Evolutionary conservation across 2,888 invertebrate genomes (phyloP), one percentile per base, ranked within the genome.

Genomic region (Synergus umbraculus): DNA sequence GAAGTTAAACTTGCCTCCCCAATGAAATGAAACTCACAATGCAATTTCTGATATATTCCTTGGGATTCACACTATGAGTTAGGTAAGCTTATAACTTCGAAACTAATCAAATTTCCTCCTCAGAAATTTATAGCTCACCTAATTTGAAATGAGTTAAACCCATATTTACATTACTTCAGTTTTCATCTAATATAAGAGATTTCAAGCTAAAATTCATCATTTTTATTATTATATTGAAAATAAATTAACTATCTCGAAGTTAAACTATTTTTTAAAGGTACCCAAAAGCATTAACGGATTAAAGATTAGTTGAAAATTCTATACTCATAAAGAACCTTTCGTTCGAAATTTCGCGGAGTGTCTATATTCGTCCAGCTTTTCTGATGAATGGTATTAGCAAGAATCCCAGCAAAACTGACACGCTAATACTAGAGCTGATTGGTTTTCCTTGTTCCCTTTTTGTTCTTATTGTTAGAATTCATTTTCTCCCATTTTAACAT

Each of bases 21-120:
- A 60, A n/a, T 60, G 22, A 22, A 60, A 29, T 60, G 60, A 60
- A 60, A 60, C 60, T 60, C 18, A 60, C 60, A 60, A 60, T 60
- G 60, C 22, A 60, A 60, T 60, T 60, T 60, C 60, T 60, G 18
- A 12, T 60, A 60, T 22, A 60, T 60, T 60, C 18, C 60, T 12
- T 18, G 60, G 60, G 60, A 60, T 60, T 60, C 22, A 22, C 60
- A 60, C 22, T 60, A 22, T 12, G 18, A 12, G 18, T 60, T 60
- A 22, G 60, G 22, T 22, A 22, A 22, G 60, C 60, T 60, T 60
- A 10, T 60, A 60, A 60, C 60, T 60, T 60, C 12, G 22, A 9
- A 60, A 60, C n/a, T 60, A 60, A 22, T 60, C 22, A 22, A 22
- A 22, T 60, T 22, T 60, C 1, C 18, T 60, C 12, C 4, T 2